Evolutionary conservation across 2,888 invertebrate species (phyloP).

Genomic region (Mylabris sibirica): DNA sequence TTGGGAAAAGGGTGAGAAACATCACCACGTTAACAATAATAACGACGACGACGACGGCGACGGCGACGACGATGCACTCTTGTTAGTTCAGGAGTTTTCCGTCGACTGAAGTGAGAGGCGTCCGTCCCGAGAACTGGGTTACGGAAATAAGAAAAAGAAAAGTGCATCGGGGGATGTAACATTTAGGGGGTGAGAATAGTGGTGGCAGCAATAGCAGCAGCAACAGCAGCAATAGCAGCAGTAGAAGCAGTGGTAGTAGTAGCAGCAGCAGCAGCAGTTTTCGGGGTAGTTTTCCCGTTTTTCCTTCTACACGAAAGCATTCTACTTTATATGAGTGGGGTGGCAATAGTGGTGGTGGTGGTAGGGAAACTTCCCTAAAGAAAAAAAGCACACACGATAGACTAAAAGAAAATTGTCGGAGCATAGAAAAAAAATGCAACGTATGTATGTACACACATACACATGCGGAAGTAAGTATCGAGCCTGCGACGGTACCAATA

Average conservation of each 20-base stretch:
- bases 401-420: constrained; percentile 53
- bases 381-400: constrained; percentile 17
- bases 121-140: constrained; percentile 60
- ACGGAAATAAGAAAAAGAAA: constrained; percentile 60
- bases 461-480: constrained; percentile 62
- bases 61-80: constrained; percentile 34
- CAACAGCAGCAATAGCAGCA: constrained; percentile 22
- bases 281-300: background rate
- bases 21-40: background rate
- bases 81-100: constrained; percentile 58
- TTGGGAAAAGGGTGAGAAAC: no score
- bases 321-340: background rate
- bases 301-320: background rate
- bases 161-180: constrained; percentile 38
- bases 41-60: background rate
- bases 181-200: constrained; percentile 12
- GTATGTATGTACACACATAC: constrained; percentile 57
- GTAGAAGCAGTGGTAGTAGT: no score
- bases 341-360: background rate
- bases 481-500: constrained; percentile 59
- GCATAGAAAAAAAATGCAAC: constrained; percentile 35
- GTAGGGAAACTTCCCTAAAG: constrained; percentile 27
- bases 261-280: background rate
- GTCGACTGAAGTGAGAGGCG: constrained; percentile 58
- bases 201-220: constrained; percentile 15